These are phyloP conservation scores for Halcyon leucocephala DNA, from an alignment of 2,797 vertebrate genomes.

Conservation along the genomic window DNA sequence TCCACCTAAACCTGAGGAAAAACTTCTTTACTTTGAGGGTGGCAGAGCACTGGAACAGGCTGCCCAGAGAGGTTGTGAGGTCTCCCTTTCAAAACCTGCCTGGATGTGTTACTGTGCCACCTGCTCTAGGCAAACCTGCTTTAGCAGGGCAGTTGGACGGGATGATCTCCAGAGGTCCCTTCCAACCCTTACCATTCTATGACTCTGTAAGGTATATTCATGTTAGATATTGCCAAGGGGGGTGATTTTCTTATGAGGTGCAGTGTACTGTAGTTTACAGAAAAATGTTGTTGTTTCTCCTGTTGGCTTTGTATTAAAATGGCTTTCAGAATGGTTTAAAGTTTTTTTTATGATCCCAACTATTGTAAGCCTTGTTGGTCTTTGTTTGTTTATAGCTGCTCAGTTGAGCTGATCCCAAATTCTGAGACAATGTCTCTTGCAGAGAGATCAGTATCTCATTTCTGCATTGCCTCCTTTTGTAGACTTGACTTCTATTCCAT, in stretches of 20 bases:
- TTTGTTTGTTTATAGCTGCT: constrained; percentile 37
- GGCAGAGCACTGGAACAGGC: too few species aligned
- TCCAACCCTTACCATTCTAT: neutral
- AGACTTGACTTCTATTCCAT: constrained; percentile 1
- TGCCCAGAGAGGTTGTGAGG: too few species aligned
- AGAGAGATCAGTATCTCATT: constrained; percentile 37
- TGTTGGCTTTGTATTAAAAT: neutral
- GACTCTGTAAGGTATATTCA: neutral
- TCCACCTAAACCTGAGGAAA: too few species aligned
- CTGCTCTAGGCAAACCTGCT: too few species aligned
- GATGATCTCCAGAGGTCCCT: neutral
- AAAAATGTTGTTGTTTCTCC: neutral
- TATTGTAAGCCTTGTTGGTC: neutral
- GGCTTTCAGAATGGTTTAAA: neutral
- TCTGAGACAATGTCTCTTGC: neutral
- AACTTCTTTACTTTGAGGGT: too few species aligned
- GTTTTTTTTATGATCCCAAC: neutral
- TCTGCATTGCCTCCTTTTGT: constrained; percentile 6
- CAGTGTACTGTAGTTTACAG: neutral
- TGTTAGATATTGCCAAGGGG: neutral
- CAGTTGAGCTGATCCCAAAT: constrained; percentile 7
- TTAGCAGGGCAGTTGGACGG: too few species aligned
- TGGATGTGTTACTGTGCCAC: too few species aligned
- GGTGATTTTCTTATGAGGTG: neutral
- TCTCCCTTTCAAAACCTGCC: too few species aligned